These are phyloP conservation scores for Drosophila greeni DNA, from an alignment of 2,888 invertebrate genomes.

Conservation along the genomic window DNA sequence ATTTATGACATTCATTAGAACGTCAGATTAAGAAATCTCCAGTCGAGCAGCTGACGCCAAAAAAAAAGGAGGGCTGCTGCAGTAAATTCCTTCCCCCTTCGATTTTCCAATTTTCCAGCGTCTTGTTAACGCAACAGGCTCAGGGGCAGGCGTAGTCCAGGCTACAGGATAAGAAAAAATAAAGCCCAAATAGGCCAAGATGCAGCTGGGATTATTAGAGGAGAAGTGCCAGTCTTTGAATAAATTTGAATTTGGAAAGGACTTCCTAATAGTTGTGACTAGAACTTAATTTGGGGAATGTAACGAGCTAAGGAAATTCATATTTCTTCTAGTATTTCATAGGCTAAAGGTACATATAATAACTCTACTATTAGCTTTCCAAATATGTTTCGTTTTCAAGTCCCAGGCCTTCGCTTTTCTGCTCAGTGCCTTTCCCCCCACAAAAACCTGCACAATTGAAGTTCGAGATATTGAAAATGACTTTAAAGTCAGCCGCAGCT, in stretches of 20 bases:
- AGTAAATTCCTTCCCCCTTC: not conserved
- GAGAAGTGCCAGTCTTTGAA: not conserved
- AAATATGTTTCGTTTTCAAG: not conserved
- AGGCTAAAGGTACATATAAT: no score
- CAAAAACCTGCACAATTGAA: slow-evolving; percentile 29
- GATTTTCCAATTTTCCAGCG: slow-evolving; percentile 11
- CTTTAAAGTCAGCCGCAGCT: slow-evolving; percentile 69
- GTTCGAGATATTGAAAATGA: slow-evolving; percentile 65
- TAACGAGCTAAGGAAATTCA: no score
- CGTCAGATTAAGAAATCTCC: slow-evolving; percentile 77
- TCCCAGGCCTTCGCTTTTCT: not conserved
- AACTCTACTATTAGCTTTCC: not conserved
- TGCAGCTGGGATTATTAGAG: not conserved
- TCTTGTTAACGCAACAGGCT: slow-evolving; percentile 26
- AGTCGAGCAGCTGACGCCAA: slow-evolving; percentile 75
- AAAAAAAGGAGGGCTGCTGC: slow-evolving; percentile 5
- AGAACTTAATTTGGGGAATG: no score
- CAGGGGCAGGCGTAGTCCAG: not conserved
- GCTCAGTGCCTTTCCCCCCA: not conserved
- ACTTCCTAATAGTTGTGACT: not conserved
- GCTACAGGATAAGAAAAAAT: slow-evolving; percentile 1
- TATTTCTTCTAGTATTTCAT: no score
- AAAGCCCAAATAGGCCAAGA: not conserved
- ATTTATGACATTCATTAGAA: slow-evolving; percentile 79
- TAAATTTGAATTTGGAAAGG: slow-evolving; percentile 2